Conservation (phyloP, 2,113 vertebrate genomes). For the Crotalus helleri region DNA sequence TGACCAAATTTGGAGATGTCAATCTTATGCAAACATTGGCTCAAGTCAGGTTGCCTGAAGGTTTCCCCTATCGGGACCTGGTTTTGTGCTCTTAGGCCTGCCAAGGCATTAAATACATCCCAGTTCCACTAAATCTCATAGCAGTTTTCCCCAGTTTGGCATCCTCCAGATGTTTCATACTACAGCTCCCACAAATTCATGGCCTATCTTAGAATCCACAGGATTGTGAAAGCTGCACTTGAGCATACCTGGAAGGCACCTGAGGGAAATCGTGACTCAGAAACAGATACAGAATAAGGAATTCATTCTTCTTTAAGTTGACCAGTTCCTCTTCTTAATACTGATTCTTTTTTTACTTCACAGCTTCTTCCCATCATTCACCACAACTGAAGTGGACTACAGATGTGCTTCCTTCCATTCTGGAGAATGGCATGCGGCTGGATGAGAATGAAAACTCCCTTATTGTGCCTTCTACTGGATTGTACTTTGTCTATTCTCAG, state of each 20-base stretch:
- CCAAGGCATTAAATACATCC: not conserved
- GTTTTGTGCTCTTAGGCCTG: not conserved
- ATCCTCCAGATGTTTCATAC: not conserved
- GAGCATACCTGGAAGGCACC: not conserved
- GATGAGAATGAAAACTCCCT: slow-evolving; percentile 42
- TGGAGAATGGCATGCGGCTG: slow-evolving; percentile 43
- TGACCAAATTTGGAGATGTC: not conserved
- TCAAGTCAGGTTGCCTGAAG: not conserved
- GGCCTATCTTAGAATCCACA: not conserved
- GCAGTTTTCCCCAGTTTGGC: not conserved
- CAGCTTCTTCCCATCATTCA: not conserved
- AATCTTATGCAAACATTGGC: not conserved
- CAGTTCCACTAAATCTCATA: not conserved
- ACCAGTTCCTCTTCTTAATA: no score
- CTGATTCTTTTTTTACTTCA: not conserved
- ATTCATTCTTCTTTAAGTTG: not conserved
- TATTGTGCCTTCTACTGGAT: slow-evolving; percentile 39
- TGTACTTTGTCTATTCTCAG: slow-evolving; percentile 71
- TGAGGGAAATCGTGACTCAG: not conserved
- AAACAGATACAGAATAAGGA: not conserved
- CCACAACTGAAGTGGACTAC: not conserved
- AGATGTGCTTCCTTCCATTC: slow-evolving; percentile 12
- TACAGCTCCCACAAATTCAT: not conserved
- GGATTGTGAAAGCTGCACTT: not conserved
- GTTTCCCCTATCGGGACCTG: not conserved